Conservation (phyloP, 1,140 invertebrate genomes). For the Drosophila tani region DNA sequence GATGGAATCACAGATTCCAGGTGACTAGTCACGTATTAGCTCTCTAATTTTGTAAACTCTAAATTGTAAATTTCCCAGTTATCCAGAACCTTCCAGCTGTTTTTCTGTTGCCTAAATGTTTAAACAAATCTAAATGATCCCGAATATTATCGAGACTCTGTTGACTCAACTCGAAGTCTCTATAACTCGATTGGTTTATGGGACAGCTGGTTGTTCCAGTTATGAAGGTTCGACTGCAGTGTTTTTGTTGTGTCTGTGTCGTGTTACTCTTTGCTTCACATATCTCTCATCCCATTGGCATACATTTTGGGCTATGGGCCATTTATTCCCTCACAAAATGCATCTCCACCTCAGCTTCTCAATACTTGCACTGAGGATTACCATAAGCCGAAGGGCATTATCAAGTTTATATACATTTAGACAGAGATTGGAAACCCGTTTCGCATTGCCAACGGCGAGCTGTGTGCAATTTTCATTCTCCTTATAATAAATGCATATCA, state of each 20-base stretch:
- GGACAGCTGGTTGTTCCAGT: conserved; percentile 13
- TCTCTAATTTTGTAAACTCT: too few relatives aligned
- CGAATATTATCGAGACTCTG: background rate
- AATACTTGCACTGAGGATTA: conserved; percentile 6
- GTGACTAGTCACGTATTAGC: background rate
- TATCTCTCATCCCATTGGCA: conserved; percentile 13
- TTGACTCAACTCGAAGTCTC: background rate
- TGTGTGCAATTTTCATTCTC: conserved; percentile 44
- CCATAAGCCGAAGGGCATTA: conserved; percentile 40
- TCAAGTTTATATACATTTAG: conserved; percentile 22
- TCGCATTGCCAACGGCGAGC: conserved; percentile 30
- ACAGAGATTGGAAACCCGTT: conserved; percentile 33
- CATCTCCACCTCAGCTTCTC: conserved; percentile 5
- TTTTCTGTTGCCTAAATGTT: background rate
- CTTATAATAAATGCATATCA: conserved; percentile 38
- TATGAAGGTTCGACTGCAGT: conserved; percentile 22
- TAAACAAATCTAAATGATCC: background rate
- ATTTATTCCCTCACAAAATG: background rate
- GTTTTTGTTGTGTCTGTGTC: conserved; percentile 21
- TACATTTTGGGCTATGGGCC: conserved; percentile 11
- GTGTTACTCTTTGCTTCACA: conserved; percentile 3
- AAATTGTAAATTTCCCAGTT: too few relatives aligned
- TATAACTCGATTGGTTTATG: background rate
- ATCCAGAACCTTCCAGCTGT: background rate
- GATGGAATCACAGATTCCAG: background rate